A percentile compares a stretch with the other conserved stretches of the same genome.
Evolutionary conservation across 2,888 invertebrate genomes (phyloP).

Genomic region (Mesorhabditis sp.): DNA sequence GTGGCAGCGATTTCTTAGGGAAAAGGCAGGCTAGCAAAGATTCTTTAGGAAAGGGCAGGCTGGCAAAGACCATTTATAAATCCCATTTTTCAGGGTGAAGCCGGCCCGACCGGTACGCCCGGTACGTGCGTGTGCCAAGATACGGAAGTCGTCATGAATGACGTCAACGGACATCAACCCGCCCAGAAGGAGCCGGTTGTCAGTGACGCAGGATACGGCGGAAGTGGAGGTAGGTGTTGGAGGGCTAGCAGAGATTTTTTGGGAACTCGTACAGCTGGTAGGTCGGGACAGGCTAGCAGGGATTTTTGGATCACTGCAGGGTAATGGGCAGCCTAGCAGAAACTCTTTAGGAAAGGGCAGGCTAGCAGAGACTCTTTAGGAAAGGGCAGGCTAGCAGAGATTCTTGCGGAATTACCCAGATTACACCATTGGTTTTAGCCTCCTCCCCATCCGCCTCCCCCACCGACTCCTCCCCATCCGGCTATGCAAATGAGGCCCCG

Average conservation of each 20-base stretch:
- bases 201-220: neutral
- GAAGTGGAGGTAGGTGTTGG: neutral
- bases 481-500: constrained; percentile 2
- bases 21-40: no score
- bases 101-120: constrained; percentile 43
- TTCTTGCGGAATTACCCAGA: no score
- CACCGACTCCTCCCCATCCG: neutral
- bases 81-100: neutral
- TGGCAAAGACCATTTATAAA: constrained; percentile 48
- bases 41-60: no score
- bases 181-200: constrained; percentile 27
- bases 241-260: no score
- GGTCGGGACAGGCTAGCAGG: no score
- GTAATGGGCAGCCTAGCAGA: no score
- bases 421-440: no score
- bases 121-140: constrained; percentile 58
- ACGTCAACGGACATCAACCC: constrained; percentile 37
- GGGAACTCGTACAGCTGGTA: no score
- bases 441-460: neutral
- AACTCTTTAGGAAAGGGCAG: no score
- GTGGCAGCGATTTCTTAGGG: constrained; percentile 11
- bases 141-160: constrained; percentile 56
- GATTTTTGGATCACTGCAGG: no score
- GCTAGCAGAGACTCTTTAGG: no score
- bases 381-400: no score